Evolutionary conservation across 2,113 vertebrate species (phyloP).

Genomic region (Tachysurus fulvidraco): DNA sequence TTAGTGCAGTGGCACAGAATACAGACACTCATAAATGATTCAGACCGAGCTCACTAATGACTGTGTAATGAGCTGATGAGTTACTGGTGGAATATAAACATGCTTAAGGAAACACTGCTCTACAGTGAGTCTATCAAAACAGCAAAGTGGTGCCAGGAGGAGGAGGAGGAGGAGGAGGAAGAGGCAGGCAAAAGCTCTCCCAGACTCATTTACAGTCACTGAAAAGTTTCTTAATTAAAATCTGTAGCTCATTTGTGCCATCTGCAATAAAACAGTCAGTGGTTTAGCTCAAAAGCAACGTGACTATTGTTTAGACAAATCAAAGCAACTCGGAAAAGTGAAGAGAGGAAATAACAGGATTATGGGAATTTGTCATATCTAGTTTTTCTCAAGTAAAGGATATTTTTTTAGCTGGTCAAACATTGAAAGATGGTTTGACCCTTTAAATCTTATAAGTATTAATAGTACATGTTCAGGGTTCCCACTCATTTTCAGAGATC

Average conservation of each 20-base stretch:
- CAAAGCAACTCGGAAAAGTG: neutral
- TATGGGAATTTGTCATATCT: neutral
- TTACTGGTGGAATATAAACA: conserved; percentile 15
- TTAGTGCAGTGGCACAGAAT: neutral
- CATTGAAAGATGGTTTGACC: neutral
- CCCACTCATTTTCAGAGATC: too few species aligned
- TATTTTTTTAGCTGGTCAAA: neutral
- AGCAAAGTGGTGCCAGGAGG: neutral
- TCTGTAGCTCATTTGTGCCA: neutral
- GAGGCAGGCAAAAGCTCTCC: neutral
- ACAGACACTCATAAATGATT: conserved; percentile 11
- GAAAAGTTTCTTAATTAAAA: conserved; percentile 2
- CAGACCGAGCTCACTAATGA: neutral
- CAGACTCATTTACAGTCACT: neutral
- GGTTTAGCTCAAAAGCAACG: neutral
- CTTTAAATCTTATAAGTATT: too few species aligned
- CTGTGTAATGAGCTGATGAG: conserved; percentile 3
- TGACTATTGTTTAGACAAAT: neutral
- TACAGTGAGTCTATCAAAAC: neutral
- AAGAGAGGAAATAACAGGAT: neutral
- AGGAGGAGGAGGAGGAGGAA: conserved; percentile 1
- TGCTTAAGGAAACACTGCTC: neutral
- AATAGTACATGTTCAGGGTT: too few species aligned
- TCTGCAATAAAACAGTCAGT: neutral
- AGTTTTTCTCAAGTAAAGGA: neutral